phyloP scores from a whole-genome alignment of 2,113 vertebrate genomes.

The Rhodinocichla rosea region DNA sequence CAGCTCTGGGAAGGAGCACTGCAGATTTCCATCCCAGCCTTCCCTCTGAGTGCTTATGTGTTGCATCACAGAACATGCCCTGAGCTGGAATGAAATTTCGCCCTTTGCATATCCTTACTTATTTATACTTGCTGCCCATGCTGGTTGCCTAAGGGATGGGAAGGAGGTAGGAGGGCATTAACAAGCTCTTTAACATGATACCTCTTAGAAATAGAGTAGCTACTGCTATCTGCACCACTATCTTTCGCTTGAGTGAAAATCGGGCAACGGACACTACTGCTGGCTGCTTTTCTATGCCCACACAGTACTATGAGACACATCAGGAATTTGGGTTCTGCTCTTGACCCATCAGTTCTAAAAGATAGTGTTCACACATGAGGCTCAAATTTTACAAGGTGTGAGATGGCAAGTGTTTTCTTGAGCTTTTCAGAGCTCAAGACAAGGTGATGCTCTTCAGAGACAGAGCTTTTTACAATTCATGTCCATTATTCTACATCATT shows the following conservation, averaged over 20 bases:
- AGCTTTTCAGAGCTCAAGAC: not conserved
- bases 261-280: not conserved
- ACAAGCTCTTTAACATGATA: not conserved
- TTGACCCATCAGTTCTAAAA: not conserved
- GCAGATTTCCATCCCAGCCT: not conserved
- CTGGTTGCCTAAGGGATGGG: not conserved
- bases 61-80: not conserved
- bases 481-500: not conserved
- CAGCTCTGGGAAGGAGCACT: not conserved
- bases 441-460: not conserved
- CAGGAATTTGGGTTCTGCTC: not conserved
- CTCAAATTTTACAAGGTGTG: not conserved
- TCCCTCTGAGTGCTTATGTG: not conserved
- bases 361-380: not conserved
- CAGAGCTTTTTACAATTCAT: not conserved
- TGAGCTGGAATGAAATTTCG: not conserved
- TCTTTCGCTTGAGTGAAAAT: not conserved
- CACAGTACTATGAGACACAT: not conserved
- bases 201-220: not conserved
- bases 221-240: not conserved
- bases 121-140: constrained; percentile 9
- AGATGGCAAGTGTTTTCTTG: not conserved
- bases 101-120: not conserved
- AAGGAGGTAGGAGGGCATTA: constrained; percentile 12
- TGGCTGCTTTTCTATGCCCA: not conserved